Evolutionary conservation across 2,113 vertebrate species (phyloP), one percentile per base, ranked within the genome.

Genomic region (Geococcyx californianus): DNA sequence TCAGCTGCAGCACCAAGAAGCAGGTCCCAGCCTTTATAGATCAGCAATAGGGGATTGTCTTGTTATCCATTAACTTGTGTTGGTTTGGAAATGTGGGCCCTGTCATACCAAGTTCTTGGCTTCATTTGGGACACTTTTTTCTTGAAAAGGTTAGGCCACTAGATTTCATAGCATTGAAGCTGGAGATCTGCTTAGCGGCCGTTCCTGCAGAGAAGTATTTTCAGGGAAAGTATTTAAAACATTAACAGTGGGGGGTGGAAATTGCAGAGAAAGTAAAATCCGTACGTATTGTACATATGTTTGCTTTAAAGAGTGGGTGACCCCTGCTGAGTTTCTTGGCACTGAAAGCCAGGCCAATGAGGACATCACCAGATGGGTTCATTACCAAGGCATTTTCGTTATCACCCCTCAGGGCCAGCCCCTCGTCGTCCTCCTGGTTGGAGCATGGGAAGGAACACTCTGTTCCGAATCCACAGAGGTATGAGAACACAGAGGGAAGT

Each of bases 401-500:
- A 81, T 86, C 80, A 54, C 89, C 92, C 94, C 96, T 97, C 42
- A 3, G 81, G 95, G 96, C 96, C 89, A 97, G 94, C 92, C 86
- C 93, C 89, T 95, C 56, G 20, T 90, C 1, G 60, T 96, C 67
- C 90, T 97, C 80, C 97, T 96, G 97, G 92, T 85, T 34, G 38
- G 86, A 87, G 84, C 95, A 89, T 81, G 97, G 94, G 95, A 96
- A 93, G 96, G 96, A 97, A 98, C 97, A 95, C 81, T 70, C 78
- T 97, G 97, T 97, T 97, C 97, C 52, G 75, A 95, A 36, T 90
- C 25, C 64, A 59, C 64, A 16, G 74, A 96, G 77, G 76, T 77
- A 95, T 94, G 78, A 93, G 95, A 80, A 89, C 88, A 70, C 64
- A 79, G 80, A 75, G 95, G 89, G 76, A 91, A 95, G 95, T 88